Evolutionary conservation across 2,888 invertebrate species (phyloP), one percentile per base, ranked within the genome.

Genomic region (Lasioglossum morio): DNA sequence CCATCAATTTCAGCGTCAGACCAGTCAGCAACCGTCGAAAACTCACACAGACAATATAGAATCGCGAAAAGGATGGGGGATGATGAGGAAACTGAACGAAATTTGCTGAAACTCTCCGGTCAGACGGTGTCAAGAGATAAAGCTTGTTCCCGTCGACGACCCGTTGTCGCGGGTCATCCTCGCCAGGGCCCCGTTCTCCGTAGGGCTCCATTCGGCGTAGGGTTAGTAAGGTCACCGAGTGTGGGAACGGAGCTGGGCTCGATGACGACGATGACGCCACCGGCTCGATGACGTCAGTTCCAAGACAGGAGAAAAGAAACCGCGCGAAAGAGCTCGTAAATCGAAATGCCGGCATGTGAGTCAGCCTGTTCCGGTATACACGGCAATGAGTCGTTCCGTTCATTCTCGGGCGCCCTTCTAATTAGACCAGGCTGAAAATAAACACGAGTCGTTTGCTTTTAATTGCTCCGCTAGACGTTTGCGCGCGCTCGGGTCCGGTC

Each of bases 361-460:
- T 94, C 94, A 94, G 92, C 89, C 88, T 91, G 94, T 94, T 94
- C 93, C 93, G 94, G 94, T 92, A 91, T 82, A 88, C 85, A 70
- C 86, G 90, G 90, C 93, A 90, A 92, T 91, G 92, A 92, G 91
- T 91, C 92, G 93, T 92, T 92, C 92, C 93, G 93, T 88, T 90
- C 89, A 84, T 91, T 88, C 90, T 85, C 84, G 90, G 88, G 89
- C 92, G 89, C 91, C 91, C 91, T 89, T 92, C 91, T 92, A 94
- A 94, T 94, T 94, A 92, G 92, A 92, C 90, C 92, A 90, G 90
- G 93, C 94, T 94, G 89, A 94, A 94, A 94, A 94, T 93, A 94
- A 94, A 93, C 93, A 91, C 89, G 90, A 90, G 88, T 86, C 90
- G 91, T 89, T 90, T 91, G 88, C 91, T 92, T 92, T 94, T 94